Percentiles rank a stretch among this genome's conserved stretches.
Evolutionary conservation across 2,797 vertebrate genomes (phyloP).

Genomic region (Geotria australis): DNA sequence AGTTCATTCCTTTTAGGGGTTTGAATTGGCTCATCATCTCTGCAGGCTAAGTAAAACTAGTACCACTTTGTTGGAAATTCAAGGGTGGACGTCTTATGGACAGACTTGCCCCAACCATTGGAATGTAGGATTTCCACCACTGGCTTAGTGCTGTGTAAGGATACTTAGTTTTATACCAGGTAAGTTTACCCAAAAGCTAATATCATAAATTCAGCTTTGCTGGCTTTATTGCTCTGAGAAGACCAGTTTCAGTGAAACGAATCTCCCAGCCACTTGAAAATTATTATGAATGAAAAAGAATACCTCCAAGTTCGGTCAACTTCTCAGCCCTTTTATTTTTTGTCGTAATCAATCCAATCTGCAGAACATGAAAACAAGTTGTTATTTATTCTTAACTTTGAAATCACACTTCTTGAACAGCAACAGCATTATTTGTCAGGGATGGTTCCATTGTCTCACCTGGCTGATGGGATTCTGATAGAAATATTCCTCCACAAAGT

Average conservation of each 20-base stretch:
- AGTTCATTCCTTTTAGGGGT: no score
- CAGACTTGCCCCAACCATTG: no score
- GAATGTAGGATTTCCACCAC: no score
- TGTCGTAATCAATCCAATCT: slow-evolving; percentile 71
- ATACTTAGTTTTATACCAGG: no score
- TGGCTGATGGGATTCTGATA: slow-evolving; percentile 97
- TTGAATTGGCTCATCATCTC: no score
- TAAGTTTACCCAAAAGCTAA: no score
- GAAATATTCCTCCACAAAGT: slow-evolving; percentile 80
- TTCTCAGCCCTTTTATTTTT: slow-evolving; percentile 86
- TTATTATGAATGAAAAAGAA: neutral
- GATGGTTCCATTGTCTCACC: slow-evolving; percentile 15
- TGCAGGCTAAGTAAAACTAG: no score
- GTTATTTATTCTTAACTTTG: neutral
- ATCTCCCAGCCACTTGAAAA: neutral
- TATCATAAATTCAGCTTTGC: neutral
- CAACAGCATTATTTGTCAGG: neutral
- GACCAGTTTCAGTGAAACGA: no score
- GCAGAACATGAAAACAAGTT: slow-evolving; percentile 5
- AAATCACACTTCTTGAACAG: neutral
- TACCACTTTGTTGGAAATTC: no score
- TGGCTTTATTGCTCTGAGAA: neutral
- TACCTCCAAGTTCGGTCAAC: slow-evolving; percentile 76
- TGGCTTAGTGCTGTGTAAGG: no score
- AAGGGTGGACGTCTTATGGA: no score